Evolutionary conservation across 2,113 vertebrate genomes (phyloP).

Genomic region (Mastomys coucha): DNA sequence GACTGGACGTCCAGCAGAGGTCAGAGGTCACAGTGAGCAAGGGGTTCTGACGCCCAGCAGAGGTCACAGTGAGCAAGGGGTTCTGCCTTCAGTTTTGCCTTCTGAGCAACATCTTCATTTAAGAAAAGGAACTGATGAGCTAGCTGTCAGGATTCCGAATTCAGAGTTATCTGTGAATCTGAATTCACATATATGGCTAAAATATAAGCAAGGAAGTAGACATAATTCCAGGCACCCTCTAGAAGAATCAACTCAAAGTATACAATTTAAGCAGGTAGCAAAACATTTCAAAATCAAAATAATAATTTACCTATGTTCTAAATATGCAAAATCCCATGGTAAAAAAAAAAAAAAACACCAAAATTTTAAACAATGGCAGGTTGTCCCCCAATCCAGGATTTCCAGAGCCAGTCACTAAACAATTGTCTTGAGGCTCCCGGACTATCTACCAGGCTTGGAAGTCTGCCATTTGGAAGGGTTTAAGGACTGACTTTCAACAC

Average conservation of each 20-base stretch:
- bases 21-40: not conserved
- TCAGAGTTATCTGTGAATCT: not conserved
- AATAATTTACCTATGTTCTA: not conserved
- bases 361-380: not conserved
- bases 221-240: not conserved
- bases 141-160: constrained; percentile 9
- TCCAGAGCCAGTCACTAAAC: not conserved
- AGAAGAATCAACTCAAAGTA: constrained; percentile 21
- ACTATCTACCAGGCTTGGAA: not conserved
- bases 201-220: not conserved
- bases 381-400: not conserved
- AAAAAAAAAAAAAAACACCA: not conserved
- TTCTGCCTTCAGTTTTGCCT: not conserved
- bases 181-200: not conserved
- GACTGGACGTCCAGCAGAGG: not conserved
- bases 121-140: not conserved
- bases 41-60: not conserved
- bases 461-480: not conserved
- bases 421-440: not conserved
- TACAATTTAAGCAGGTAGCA: not conserved
- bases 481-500: not conserved
- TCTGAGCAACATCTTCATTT: not conserved
- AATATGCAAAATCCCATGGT: constrained; percentile 7
- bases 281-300: constrained; percentile 1
- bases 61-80: not conserved